Evolutionary conservation across 1,140 invertebrate species (phyloP), one percentile per base, ranked within the genome.

Genomic region (Drosophila quadrilineata): DNA sequence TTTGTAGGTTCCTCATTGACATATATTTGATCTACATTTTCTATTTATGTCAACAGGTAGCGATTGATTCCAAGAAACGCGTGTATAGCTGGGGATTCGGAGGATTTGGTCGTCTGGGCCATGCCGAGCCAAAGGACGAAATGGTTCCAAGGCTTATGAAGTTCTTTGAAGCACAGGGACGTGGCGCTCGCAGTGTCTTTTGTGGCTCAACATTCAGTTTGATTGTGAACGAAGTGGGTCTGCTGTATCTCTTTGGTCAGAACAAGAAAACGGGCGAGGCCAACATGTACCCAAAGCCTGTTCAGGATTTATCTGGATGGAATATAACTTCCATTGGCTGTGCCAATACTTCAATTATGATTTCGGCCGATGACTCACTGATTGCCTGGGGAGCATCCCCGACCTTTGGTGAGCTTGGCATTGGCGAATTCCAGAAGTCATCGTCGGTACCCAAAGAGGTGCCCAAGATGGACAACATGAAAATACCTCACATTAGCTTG

Each of bases 221-320:
- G 46, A 95, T 94, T 22, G 91, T 97, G 10, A 96, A 95, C 86
- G 94, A 97, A 69, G 92, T 93, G 66, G 96, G 96, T 45, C 91
- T 91, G 8, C 90, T 97, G 2, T 96, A 94, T 87, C 92, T 98
- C 80, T 98, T 97, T 91, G 97, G 97, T 0, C 96, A 97, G 89
- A 96, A 95, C 0, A 98, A 98, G 88, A 93, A 96, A 21, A 95
- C 95, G 1, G 97, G 97, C 0, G 97, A 98, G 88, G 97, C 97
- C 0, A 97, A 97, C 71, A 98, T 98, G 97, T 98, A 98, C 89
- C 97, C 97, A 0, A 98, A 98, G 89, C 96, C 96, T 3, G 94
- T 98, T 2, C 96, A 96, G 75, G 97, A 98, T 91, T 90, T 98
- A 1, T 93, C 94, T 68, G 92, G 97, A 0, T 98, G 97, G 97